Conservation (phyloP, 2,888 invertebrate genomes). For the Drosophila kanekoi region DNA sequence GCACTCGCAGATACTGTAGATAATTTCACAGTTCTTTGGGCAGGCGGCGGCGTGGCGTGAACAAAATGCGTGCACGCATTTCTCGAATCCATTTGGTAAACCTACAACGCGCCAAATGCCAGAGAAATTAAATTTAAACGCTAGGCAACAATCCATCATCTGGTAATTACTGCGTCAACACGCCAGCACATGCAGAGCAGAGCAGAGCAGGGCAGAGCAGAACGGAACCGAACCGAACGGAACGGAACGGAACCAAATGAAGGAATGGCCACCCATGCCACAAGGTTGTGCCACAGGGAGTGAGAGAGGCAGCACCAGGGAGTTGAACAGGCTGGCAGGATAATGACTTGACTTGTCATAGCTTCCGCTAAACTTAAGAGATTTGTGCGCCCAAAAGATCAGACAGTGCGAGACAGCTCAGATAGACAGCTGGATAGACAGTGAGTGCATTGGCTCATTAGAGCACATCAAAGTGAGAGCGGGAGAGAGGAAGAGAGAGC, state of each 20-base stretch:
- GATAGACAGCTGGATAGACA: conserved; percentile 48
- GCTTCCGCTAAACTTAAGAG: conserved; percentile 74
- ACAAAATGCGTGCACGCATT: conserved; percentile 73
- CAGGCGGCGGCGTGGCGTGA: conserved; percentile 36
- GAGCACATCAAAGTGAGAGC: not conserved
- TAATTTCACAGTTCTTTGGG: conserved; percentile 77
- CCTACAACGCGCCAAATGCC: conserved; percentile 78
- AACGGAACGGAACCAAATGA: conserved; percentile 16
- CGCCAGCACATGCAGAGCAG: conserved; percentile 65
- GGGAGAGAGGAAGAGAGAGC: not conserved
- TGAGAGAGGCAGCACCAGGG: conserved; percentile 6
- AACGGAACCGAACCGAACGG: conserved; percentile 8
- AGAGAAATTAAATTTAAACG: conserved; percentile 81
- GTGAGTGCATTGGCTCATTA: conserved; percentile 51
- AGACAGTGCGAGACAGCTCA: conserved; percentile 13
- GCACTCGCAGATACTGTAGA: conserved; percentile 54
- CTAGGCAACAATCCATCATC: conserved; percentile 80
- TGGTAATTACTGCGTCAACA: conserved; percentile 80
- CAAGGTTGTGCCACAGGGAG: conserved; percentile 20
- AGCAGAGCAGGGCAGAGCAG: conserved; percentile 9
- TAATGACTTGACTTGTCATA: conserved; percentile 79
- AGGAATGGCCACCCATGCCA: conserved; percentile 50
- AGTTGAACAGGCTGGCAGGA: conserved; percentile 37
- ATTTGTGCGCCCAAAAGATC: conserved; percentile 53
- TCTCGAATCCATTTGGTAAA: conserved; percentile 75